Evolutionary conservation across 2,797 vertebrate species (phyloP).

Genomic region (Muraenolepis orangiensis): DNA sequence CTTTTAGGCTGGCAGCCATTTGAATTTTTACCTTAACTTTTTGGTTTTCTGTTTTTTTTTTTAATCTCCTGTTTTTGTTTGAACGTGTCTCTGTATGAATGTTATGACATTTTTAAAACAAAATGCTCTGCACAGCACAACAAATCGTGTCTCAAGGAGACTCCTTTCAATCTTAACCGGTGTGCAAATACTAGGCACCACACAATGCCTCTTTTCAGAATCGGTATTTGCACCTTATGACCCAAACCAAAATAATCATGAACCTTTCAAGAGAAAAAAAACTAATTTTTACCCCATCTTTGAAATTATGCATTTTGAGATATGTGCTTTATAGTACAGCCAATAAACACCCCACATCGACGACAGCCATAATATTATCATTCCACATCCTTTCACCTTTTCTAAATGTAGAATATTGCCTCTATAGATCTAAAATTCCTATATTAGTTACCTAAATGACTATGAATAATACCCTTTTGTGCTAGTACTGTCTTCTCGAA

Average conservation of each 20-base stretch:
- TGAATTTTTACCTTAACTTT: too few relatives aligned
- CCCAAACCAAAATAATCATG: conserved; percentile 74
- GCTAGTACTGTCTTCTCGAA: conserved; percentile 84
- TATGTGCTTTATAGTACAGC: conserved; percentile 53
- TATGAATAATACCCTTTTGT: conserved; percentile 77
- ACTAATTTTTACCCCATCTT: conserved; percentile 56
- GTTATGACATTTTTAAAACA: conserved; percentile 22
- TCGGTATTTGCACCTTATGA: conserved; percentile 80
- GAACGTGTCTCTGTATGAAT: too few relatives aligned
- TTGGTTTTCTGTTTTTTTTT: too few relatives aligned
- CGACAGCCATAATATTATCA: conserved; percentile 65
- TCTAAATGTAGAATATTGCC: conserved; percentile 76
- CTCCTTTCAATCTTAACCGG: conserved; percentile 52
- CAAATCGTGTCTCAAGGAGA: conserved; percentile 73
- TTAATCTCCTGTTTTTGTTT: too few relatives aligned
- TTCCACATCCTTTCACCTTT: conserved; percentile 59
- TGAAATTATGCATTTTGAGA: conserved; percentile 62
- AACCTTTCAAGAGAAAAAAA: conserved; percentile 57
- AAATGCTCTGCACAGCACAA: conserved; percentile 91
- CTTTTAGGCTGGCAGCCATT: too few relatives aligned
- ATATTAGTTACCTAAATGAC: conserved; percentile 76
- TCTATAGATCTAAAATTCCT: conserved; percentile 77
- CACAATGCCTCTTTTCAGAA: conserved; percentile 72
- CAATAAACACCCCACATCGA: conserved; percentile 56
- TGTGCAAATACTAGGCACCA: conserved; percentile 67